phyloP scores from a whole-genome alignment of 2,888 invertebrate genomes.

The Caenorhabditis zanzibari region DNA sequence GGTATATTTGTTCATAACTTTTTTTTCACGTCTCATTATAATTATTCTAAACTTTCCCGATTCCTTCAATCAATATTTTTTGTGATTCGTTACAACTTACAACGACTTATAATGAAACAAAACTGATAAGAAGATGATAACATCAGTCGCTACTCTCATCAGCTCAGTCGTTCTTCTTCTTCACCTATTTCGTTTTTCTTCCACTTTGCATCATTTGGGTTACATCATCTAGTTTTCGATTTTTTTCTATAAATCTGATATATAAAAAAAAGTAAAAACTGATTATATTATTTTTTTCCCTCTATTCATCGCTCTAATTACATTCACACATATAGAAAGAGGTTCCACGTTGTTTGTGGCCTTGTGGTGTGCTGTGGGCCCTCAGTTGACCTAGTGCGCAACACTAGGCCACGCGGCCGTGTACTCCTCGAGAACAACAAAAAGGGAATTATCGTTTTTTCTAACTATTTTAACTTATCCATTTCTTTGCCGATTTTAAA shows the following conservation, averaged over 20 bases:
- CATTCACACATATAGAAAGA: too few relatives aligned
- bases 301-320: neutral
- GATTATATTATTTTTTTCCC: neutral
- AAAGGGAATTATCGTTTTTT: neutral
- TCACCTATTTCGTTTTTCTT: constrained; percentile 7
- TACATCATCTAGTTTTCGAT: constrained; percentile 16
- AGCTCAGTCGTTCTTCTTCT: constrained; percentile 38
- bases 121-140: constrained; percentile 54
- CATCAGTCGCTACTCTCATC: constrained; percentile 32
- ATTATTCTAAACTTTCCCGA: neutral
- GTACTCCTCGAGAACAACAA: constrained; percentile 45
- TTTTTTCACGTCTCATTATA: too few relatives aligned
- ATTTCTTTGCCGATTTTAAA: neutral
- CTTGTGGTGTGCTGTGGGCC: neutral
- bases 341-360: neutral
- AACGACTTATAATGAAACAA: constrained; percentile 29
- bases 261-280: neutral
- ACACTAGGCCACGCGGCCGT: constrained; percentile 23
- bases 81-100: constrained; percentile 43
- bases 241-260: neutral
- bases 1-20: too few relatives aligned
- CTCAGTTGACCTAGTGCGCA: neutral
- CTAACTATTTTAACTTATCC: neutral
- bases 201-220: constrained; percentile 35
- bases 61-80: constrained; percentile 13